A percentile compares a stretch with the other conserved stretches of the same genome.
These are phyloP conservation scores for Pseudopleuronectes americanus DNA, from an alignment of 2,797 vertebrate species.

Conservation along the genomic window DNA sequence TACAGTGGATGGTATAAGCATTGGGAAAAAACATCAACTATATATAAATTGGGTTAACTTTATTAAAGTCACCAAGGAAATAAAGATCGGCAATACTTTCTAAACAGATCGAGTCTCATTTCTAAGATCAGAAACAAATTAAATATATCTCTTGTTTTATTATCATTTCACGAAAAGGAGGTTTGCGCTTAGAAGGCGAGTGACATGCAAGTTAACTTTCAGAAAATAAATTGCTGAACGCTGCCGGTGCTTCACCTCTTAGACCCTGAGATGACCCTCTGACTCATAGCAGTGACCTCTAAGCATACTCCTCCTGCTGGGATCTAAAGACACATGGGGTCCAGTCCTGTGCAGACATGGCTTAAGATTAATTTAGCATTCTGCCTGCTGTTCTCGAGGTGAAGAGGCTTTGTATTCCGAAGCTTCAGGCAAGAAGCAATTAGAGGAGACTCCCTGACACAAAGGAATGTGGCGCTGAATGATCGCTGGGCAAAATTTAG, in stretches of 20 bases:
- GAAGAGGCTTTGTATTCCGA: slow-evolving; percentile 71
- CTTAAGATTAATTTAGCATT: slow-evolving; percentile 43
- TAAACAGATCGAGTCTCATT: not conserved
- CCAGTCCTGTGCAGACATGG: slow-evolving; percentile 65
- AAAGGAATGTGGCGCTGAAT: slow-evolving; percentile 83
- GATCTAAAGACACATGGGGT: slow-evolving; percentile 36
- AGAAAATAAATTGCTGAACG: slow-evolving; percentile 32
- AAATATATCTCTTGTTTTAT: slow-evolving; percentile 20
- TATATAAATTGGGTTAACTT: too few relatives aligned
- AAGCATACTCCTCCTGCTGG: slow-evolving; percentile 34
- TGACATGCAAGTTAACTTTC: slow-evolving; percentile 30
- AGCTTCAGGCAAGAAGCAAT: slow-evolving; percentile 81
- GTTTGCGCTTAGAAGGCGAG: not conserved
- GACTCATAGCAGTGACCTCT: slow-evolving; percentile 63
- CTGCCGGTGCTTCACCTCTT: slow-evolving; percentile 44
- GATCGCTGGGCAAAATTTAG: slow-evolving; percentile 61
- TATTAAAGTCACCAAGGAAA: too few relatives aligned
- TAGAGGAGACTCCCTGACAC: slow-evolving; percentile 83
- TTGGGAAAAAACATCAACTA: not conserved
- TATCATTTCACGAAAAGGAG: not conserved
- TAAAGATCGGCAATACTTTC: not conserved
- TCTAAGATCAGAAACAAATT: too few relatives aligned
- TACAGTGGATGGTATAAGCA: not conserved
- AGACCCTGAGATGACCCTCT: slow-evolving; percentile 50
- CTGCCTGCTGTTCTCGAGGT: slow-evolving; percentile 67